A percentile compares a stretch with the other conserved stretches of the same genome.
These are phyloP conservation scores for Oophaga sylvatica DNA, from an alignment of 2,797 vertebrate species.

Conservation along the genomic window DNA sequence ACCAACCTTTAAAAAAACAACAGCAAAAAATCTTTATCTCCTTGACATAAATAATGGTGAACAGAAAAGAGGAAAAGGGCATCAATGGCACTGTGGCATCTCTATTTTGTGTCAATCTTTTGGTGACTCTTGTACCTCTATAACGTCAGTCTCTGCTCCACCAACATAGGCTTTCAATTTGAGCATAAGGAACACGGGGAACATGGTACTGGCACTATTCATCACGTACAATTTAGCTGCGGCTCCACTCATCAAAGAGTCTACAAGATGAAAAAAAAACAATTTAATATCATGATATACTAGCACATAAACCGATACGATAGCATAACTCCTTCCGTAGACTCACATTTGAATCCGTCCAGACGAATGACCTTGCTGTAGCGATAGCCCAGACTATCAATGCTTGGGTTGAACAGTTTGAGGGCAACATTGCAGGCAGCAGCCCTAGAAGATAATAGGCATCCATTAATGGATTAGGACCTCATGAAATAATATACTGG, in stretches of 20 bases:
- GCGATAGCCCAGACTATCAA: constrained; percentile 73
- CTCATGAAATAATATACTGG: background rate
- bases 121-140: constrained; percentile 76
- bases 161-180: constrained; percentile 75
- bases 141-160: constrained; percentile 76
- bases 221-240: constrained; percentile 76
- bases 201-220: constrained; percentile 71
- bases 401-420: constrained; percentile 78
- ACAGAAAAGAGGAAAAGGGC: too few relatives aligned
- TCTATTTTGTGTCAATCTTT: background rate
- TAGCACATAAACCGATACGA: too few relatives aligned
- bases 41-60: background rate
- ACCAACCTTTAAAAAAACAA: constrained; percentile 72
- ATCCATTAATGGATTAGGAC: background rate
- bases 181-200: constrained; percentile 78
- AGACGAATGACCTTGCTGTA: constrained; percentile 77
- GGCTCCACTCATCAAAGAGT: constrained; percentile 75
- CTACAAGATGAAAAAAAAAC: constrained; percentile 57
- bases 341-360: constrained; percentile 80
- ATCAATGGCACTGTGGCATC: background rate
- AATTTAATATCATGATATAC: background rate
- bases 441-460: constrained; percentile 71
- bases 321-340: background rate
- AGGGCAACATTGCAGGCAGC: constrained; percentile 81
- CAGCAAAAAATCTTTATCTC: background rate